Conservation (phyloP, 2,888 invertebrate genomes). For the Leptopilina myrica region DNA sequence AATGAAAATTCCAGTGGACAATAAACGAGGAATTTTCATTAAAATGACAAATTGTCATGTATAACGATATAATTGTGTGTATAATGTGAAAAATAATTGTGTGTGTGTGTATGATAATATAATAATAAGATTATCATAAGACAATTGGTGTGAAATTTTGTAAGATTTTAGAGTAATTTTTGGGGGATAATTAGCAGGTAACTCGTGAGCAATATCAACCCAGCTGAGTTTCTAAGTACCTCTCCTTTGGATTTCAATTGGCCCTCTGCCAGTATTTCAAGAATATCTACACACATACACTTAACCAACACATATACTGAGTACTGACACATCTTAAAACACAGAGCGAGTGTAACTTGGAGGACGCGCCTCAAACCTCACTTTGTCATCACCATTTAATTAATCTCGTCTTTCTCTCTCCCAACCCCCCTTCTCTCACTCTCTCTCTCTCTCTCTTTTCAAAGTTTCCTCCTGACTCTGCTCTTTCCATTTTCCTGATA, state of each 20-base stretch:
- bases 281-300: slow-evolving; percentile 10
- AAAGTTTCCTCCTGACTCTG: neutral
- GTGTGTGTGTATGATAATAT: neutral
- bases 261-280: slow-evolving; percentile 25
- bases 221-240: slow-evolving; percentile 24
- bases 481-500: neutral
- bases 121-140: slow-evolving; percentile 2
- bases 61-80: too few relatives aligned
- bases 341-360: neutral
- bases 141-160: neutral
- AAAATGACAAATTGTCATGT: too few relatives aligned
- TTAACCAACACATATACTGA: neutral
- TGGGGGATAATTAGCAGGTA: slow-evolving; percentile 27
- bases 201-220: slow-evolving; percentile 19
- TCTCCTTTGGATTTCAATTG: slow-evolving; percentile 23
- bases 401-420: slow-evolving; percentile 21
- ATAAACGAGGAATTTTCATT: too few relatives aligned
- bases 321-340: slow-evolving; percentile 8
- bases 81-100: too few relatives aligned
- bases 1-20: too few relatives aligned
- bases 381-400: slow-evolving; percentile 28
- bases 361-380: neutral
- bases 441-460: neutral
- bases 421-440: too few relatives aligned
- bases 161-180: slow-evolving; percentile 3